Conservation (phyloP, 1,140 invertebrate genomes). For the Caligus rogercresseyi region DNA sequence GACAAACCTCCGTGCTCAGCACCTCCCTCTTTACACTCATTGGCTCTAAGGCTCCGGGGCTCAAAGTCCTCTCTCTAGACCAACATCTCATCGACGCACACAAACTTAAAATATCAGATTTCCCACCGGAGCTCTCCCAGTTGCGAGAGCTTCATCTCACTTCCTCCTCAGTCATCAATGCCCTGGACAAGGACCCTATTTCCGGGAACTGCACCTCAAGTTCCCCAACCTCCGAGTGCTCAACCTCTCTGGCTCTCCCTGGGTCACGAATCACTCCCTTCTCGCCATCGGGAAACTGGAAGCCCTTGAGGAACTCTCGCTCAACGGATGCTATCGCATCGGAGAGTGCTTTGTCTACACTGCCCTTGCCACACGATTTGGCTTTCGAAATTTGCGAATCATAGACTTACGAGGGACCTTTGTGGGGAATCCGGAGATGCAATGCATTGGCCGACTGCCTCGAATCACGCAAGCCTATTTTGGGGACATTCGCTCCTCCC, state of each 20-base stretch:
- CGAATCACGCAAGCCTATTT: not conserved
- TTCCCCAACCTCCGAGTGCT: not conserved
- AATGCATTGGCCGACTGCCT: not conserved
- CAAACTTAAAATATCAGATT: not conserved
- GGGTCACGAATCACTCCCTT: constrained; percentile 12
- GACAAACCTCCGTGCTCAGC: not conserved
- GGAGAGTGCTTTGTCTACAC: constrained; percentile 10
- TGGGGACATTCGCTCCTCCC: not conserved
- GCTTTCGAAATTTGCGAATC: not conserved
- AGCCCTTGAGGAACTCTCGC: not conserved
- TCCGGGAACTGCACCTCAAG: not conserved
- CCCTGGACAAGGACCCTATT: not conserved
- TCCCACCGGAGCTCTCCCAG: not conserved
- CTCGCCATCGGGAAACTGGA: constrained; percentile 9
- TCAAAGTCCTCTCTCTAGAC: not conserved
- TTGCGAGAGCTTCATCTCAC: not conserved
- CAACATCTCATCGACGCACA: not conserved
- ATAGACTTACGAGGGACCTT: constrained; percentile 7
- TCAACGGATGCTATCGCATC: not conserved
- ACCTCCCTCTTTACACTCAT: not conserved
- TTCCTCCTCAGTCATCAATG: not conserved
- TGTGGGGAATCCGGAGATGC: constrained; percentile 1
- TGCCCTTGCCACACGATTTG: constrained; percentile 9
- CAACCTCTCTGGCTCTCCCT: not conserved
- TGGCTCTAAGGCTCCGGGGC: not conserved